Percentiles rank a stretch among this genome's conserved stretches.
phyloP scores from a whole-genome alignment of 2,797 vertebrate genomes.

The Macrochelys suwanniensis region DNA sequence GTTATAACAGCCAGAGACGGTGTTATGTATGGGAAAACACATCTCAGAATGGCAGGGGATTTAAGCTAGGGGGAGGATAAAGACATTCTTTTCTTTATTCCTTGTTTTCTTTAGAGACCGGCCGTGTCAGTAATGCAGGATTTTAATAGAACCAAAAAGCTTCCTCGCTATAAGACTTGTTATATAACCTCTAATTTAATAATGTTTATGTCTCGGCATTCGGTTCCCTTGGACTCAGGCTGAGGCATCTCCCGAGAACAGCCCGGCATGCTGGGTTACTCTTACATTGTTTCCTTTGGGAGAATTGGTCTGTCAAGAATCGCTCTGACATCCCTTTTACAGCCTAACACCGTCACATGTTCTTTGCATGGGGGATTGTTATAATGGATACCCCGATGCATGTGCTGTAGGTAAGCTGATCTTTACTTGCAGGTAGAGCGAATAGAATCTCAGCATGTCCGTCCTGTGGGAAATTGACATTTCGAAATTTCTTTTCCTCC shows the following conservation, averaged over 20 bases:
- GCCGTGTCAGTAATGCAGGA: constrained; percentile 34
- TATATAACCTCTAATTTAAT: constrained; percentile 16
- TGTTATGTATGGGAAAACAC: neutral
- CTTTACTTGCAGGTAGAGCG: constrained; percentile 65
- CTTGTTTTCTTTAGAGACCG: neutral
- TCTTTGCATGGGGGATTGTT: constrained; percentile 68
- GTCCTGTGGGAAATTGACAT: constrained; percentile 30
- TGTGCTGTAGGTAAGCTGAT: constrained; percentile 49
- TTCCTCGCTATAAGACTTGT: constrained; percentile 26
- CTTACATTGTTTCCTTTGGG: constrained; percentile 65
- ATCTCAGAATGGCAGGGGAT: constrained; percentile 25
- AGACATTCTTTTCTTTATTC: neutral
- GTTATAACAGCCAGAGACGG: constrained; percentile 28
- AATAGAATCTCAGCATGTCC: constrained; percentile 7
- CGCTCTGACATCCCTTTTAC: constrained; percentile 60
- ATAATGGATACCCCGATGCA: accelerated
- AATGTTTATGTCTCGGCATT: constrained; percentile 24
- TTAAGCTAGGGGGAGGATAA: constrained; percentile 26
- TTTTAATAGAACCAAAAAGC: constrained; percentile 66
- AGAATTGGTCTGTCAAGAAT: constrained; percentile 57
- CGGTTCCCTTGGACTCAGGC: constrained; percentile 51
- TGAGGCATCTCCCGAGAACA: constrained; percentile 57
- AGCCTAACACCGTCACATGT: constrained; percentile 53
- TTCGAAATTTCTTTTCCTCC: constrained; percentile 55
- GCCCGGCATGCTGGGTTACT: constrained; percentile 54